A percentile compares a stretch with the other conserved stretches of the same genome.
Evolutionary conservation across 2,888 invertebrate species (phyloP).

Genomic region (Venustoraphidia nigricollis): DNA sequence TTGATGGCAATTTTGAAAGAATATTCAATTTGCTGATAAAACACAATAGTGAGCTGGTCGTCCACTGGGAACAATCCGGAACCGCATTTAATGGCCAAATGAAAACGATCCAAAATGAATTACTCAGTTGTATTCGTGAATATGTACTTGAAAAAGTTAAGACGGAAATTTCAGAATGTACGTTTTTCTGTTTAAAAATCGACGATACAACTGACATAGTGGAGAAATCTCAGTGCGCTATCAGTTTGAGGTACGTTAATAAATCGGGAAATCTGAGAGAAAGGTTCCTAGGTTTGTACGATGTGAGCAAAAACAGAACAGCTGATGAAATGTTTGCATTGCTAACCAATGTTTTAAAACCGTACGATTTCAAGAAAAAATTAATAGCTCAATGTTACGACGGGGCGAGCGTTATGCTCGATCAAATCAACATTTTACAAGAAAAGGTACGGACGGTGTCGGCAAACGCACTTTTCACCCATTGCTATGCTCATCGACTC

Average conservation of each 20-base stretch:
- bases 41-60: no score
- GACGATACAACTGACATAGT: no score
- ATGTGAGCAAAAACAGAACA: not conserved
- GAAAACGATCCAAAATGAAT: no score
- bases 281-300: not conserved
- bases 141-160: no score
- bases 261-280: not conserved
- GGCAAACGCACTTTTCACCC: slow-evolving; percentile 5
- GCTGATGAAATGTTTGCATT: slow-evolving; percentile 8
- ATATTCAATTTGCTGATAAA: no score
- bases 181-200: no score
- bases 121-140: no score
- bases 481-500: not conserved
- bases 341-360: slow-evolving; percentile 8
- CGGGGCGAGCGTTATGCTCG: slow-evolving; percentile 5
- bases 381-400: slow-evolving; percentile 12
- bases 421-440: slow-evolving; percentile 3
- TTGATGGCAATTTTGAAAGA: no score
- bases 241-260: not conserved
- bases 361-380: slow-evolving; percentile 7
- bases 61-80: no score
- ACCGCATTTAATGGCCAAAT: no score
- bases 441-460: slow-evolving; percentile 3
- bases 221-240: no score
- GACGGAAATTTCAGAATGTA: no score